These are phyloP conservation scores for Drosophila melanocephala DNA, from an alignment of 2,888 invertebrate genomes.

Conservation along the genomic window DNA sequence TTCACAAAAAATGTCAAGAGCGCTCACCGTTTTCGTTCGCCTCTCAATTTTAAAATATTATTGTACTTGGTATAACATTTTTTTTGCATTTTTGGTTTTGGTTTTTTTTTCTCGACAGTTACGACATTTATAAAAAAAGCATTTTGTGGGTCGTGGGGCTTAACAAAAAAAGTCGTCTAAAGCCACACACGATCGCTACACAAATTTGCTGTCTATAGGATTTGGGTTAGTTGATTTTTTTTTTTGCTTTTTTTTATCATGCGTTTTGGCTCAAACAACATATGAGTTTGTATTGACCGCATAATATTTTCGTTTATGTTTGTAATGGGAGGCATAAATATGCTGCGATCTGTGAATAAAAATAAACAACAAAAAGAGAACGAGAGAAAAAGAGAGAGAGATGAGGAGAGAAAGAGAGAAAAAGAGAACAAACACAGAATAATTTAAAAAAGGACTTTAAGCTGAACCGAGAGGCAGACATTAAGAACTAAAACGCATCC, in stretches of 20 bases:
- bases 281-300: constrained; percentile 83
- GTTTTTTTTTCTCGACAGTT: constrained; percentile 42
- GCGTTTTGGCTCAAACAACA: constrained; percentile 71
- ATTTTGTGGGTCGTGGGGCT: constrained; percentile 59
- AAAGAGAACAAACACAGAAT: constrained; percentile 66
- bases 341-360: constrained; percentile 82
- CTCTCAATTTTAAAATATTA: constrained; percentile 55
- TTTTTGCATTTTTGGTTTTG: constrained; percentile 11
- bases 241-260: constrained; percentile 18
- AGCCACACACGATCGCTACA: constrained; percentile 61
- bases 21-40: constrained; percentile 68
- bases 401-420: constrained; percentile 32
- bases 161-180: constrained; percentile 60
- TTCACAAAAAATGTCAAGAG: constrained; percentile 34
- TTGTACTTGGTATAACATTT: constrained; percentile 68
- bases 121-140: constrained; percentile 60
- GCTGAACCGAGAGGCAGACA: constrained; percentile 33
- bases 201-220: constrained; percentile 43
- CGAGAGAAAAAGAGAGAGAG: constrained; percentile 34
- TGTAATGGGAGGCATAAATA: constrained; percentile 83
- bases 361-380: constrained; percentile 59
- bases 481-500: constrained; percentile 28
- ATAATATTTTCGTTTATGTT: constrained; percentile 83
- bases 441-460: constrained; percentile 60
- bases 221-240: constrained; percentile 17